Base-by-base conservation (phyloP, 2,888 invertebrate genomes). In the Brachypalpus laphriformis region DNA sequence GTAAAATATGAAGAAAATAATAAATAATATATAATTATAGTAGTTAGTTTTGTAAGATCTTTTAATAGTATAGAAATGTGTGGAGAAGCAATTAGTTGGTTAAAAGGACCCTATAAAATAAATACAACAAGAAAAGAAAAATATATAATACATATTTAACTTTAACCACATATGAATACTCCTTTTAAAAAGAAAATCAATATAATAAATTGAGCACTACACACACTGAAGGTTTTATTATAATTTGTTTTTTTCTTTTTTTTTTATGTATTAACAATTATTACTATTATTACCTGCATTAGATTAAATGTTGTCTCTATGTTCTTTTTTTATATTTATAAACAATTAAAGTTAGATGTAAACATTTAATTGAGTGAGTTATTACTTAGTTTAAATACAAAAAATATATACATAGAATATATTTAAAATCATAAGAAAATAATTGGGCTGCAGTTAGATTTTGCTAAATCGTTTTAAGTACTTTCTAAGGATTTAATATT, bases 241-340 rank as follows among this genome's bases (percentile, higher is more conserved):
- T 40, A n/a, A 14, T 61, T 20, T 20, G 22, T 20, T 9, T 28
- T 61, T 34, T 40, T 37, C n/a, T 34, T 59, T 57, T 1, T 37
- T 31, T 61, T 59, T 34, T 71, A 31, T 77, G 20, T 66, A 40
- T 51, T 40, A 31, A 34, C 59, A 34, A 77, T 77, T 71, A 85
- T 77, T 71, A 85, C 83, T 80, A 80, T 85, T 85, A 81, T 85
- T 85, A 85, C 85, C 85, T 85, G 81, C 61, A 75, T 85, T 86
- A 86, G 82, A 86, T 72, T 82, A 82, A 86, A 82, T 82, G 82
- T 82, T 86, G 86, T 86, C 49, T 51, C 59, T 68, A 72, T 86
- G 75, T 86, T 86, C 77, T 85, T 70, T 65, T 16, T 22, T 28
- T 25, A 56, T 57, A 70, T 66, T 20, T 65, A 78, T 78, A 74